Evolutionary conservation across 2,797 vertebrate species (phyloP).

Genomic region (Holocentrus rufus): DNA sequence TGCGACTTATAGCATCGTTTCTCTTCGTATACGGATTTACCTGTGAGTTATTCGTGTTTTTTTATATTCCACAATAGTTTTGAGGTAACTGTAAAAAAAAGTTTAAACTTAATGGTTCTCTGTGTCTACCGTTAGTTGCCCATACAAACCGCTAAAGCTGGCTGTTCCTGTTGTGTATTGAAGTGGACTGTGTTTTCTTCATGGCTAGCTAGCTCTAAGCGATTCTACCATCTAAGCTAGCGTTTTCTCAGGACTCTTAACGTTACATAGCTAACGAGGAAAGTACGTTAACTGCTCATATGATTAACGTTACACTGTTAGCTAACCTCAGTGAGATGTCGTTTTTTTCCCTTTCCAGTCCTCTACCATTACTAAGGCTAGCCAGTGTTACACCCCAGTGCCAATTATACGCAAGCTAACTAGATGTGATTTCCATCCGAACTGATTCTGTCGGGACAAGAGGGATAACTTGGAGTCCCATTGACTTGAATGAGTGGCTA

Average conservation of each 20-base stretch:
- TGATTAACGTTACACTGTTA: conserved; percentile 12
- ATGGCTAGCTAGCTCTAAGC: conserved; percentile 23
- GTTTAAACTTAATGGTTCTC: conserved; percentile 41
- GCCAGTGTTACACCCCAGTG: not conserved
- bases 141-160: conserved; percentile 12
- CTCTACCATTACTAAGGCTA: conserved; percentile 18
- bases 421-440: not conserved
- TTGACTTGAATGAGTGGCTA: conserved; percentile 3
- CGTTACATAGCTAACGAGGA: not conserved
- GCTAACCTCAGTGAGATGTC: conserved; percentile 17
- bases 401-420: conserved; percentile 28
- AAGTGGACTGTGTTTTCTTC: conserved; percentile 1
- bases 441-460: conserved; percentile 7
- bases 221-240: conserved; percentile 32
- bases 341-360: conserved; percentile 19
- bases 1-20: conserved; percentile 64
- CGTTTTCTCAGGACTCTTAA: conserved; percentile 13
- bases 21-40: conserved; percentile 70
- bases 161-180: conserved; percentile 3
- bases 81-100: conserved; percentile 27
- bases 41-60: conserved; percentile 74
- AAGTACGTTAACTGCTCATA: conserved; percentile 15
- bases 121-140: conserved; percentile 16
- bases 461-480: conserved; percentile 27
- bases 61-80: conserved; percentile 19